Percentiles rank a stretch among this genome's conserved stretches.
Evolutionary conservation across 2,113 vertebrate genomes (phyloP).

Genomic region (Aix galericulata): DNA sequence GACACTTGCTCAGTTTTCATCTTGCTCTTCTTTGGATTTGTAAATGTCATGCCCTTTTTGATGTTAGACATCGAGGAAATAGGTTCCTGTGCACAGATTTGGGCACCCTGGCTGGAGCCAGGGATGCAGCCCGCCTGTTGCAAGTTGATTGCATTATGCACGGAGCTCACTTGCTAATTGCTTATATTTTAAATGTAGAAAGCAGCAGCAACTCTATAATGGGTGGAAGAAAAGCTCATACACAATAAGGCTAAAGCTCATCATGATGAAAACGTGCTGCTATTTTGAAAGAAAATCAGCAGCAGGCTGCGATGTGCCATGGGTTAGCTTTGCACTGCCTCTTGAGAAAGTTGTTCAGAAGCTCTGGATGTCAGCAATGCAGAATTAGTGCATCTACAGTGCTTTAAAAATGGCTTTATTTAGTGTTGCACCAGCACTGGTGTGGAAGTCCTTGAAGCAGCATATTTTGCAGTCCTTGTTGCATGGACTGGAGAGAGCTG

Average conservation of each 20-base stretch:
- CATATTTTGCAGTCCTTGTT: rapidly evolving
- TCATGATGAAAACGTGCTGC: neutral
- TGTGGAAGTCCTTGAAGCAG: rapidly evolving
- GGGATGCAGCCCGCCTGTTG: neutral
- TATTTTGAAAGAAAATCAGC: neutral
- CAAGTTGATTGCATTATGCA: neutral
- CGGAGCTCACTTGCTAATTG: neutral
- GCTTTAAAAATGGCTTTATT: neutral
- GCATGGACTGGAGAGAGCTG: rapidly evolving
- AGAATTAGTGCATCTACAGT: neutral
- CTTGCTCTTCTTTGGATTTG: neutral
- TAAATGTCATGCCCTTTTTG: neutral
- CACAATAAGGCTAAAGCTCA: neutral
- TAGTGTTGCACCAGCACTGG: neutral
- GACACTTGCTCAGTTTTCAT: neutral
- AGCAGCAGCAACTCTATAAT: neutral
- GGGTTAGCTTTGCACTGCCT: neutral
- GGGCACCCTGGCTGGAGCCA: rapidly evolving
- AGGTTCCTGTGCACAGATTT: neutral
- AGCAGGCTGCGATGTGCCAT: rapidly evolving
- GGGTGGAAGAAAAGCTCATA: neutral
- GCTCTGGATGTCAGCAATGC: neutral
- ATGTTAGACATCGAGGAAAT: neutral
- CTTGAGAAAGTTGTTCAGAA: neutral
- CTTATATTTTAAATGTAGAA: neutral